Conservation (phyloP, 2,888 invertebrate species). For the Melieria omissa region DNA sequence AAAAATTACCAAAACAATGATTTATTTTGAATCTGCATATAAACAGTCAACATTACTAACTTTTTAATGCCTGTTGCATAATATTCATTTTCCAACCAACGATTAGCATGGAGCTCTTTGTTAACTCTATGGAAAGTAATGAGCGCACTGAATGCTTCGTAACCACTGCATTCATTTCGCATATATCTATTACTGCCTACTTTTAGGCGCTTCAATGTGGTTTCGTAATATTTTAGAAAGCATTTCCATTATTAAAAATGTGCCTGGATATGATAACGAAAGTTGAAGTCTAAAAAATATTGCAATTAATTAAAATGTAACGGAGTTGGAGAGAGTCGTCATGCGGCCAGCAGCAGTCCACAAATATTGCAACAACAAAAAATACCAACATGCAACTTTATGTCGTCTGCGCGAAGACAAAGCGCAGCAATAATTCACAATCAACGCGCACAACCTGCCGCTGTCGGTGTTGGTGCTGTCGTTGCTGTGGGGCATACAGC, state of each 20-base stretch:
- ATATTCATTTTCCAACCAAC: too few species aligned
- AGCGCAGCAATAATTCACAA: constrained; percentile 33
- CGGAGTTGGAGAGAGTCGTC: constrained; percentile 21
- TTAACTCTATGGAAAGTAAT: too few species aligned
- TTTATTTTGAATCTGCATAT: too few species aligned
- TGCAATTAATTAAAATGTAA: constrained; percentile 34
- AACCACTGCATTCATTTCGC: background rate
- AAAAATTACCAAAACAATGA: too few species aligned
- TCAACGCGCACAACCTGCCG: constrained; percentile 17
- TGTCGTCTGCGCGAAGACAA: constrained; percentile 21
- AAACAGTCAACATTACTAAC: too few species aligned
- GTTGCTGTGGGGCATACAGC: background rate
- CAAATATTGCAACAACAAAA: constrained; percentile 2
- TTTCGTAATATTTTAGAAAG: too few species aligned
- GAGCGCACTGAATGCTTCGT: too few species aligned
- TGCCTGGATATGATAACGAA: too few species aligned
- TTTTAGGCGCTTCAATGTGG: background rate
- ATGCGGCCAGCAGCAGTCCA: background rate
- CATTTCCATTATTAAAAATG: too few species aligned
- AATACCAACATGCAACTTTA: constrained; percentile 22
- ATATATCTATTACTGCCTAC: background rate
- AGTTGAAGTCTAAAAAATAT: constrained; percentile 12
- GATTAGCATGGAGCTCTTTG: too few species aligned
- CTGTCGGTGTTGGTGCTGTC: background rate
- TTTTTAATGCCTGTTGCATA: too few species aligned